Conservation (phyloP, 2,113 vertebrate species). For the Myxocyprinus asiaticus region DNA sequence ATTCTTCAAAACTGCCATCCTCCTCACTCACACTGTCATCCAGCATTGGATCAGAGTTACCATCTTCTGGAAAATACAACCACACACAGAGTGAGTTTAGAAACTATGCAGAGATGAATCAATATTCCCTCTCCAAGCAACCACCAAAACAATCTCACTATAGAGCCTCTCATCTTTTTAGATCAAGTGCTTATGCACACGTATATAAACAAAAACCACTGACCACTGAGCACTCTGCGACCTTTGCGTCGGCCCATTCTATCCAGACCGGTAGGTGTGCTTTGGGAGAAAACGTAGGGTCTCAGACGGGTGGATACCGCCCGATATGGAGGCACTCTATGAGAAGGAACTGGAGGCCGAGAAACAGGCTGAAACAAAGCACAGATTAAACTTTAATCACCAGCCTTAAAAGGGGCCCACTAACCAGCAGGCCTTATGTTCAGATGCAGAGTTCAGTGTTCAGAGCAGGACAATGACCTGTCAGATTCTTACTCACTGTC, state of each 20-base stretch:
- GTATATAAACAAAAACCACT: constrained; percentile 58
- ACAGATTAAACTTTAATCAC: neutral
- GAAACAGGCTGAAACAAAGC: constrained; percentile 72
- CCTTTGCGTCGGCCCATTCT: constrained; percentile 82
- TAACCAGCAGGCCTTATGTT: too few species aligned
- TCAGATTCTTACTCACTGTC: too few species aligned
- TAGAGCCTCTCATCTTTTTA: neutral
- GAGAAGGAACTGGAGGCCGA: constrained; percentile 87
- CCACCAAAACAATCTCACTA: too few species aligned
- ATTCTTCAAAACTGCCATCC: constrained; percentile 90
- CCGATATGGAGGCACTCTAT: constrained; percentile 91
- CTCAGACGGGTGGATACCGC: constrained; percentile 88
- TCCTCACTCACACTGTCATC: constrained; percentile 95
- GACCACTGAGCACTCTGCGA: constrained; percentile 85
- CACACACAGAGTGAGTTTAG: neutral
- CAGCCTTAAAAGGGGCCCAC: too few species aligned
- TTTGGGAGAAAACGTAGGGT: constrained; percentile 88
- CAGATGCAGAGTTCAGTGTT: too few species aligned
- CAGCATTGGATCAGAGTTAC: constrained; percentile 76
- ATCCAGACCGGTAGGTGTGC: constrained; percentile 94
- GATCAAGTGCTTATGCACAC: neutral
- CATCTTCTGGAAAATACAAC: constrained; percentile 70
- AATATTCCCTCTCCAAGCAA: neutral
- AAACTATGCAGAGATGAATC: neutral
- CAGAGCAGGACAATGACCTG: too few species aligned